Evolutionary conservation across 1,140 invertebrate genomes (phyloP), one percentile per base, ranked within the genome.

Genomic region (Drosophila takahashii): DNA sequence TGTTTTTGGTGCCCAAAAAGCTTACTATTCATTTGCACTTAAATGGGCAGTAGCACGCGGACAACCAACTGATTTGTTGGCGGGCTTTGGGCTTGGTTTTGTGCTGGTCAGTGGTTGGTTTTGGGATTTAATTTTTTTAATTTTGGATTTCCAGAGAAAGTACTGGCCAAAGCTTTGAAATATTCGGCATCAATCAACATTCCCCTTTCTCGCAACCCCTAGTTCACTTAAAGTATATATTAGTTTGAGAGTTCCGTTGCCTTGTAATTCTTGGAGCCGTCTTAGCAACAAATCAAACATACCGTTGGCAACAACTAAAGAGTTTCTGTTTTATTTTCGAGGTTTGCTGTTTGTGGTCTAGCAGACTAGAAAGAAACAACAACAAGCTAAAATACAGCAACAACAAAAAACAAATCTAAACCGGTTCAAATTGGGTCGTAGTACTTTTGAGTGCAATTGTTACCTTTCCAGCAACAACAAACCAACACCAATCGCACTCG

Each of bases 401-500:
- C 39, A 56, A 15, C 16, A 70, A 53, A 60, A 81, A 61, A 69
- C 50, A 71, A 69, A 58, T 64, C 37, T 57, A 77, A 89, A 89
- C 84, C 84, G 84, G 84, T 89, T 89, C 67, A 79, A 89, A 84
- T 84, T 89, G 85, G 84, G 84, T 89, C 84, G 84, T 89, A 89
- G 84, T 89, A 89, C 84, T 80, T 84, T 90, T 89, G 85, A 89
- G 84, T 89, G 84, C 84, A 89, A 89, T 89, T 84, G 84, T 89
- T 89, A 90, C 79, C 84, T 89, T 87, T 77, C 48, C 60, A 77
- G 37, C 41, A 48, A 8, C 44, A 56, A 15, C 45, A 48, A 34
- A 27, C 22, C 22, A 32, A 37, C 45, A 36, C 11, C 22, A 64
- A 44, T 69, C 50, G 51, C 64, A 70, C 64, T 48, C 64, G 47